Conservation (phyloP, 2,888 invertebrate species). For the Tinea semifulvella region DNA sequence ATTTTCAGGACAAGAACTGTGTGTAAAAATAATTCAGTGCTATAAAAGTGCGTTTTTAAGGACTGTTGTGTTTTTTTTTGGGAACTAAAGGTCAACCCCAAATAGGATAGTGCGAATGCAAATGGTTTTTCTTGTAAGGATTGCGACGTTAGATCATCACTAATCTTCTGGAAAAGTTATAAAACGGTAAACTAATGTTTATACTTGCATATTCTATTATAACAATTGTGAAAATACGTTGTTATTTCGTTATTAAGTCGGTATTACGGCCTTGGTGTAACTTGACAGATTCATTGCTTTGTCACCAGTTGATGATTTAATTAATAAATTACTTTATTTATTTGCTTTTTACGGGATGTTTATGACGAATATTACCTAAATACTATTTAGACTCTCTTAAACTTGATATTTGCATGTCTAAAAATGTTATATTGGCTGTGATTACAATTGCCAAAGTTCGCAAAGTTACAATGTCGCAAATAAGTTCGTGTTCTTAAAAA, state of each 20-base stretch:
- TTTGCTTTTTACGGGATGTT: neutral
- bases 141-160: conserved; percentile 35
- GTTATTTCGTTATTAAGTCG: conserved; percentile 4
- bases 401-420: too few relatives aligned
- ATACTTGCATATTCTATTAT: neutral
- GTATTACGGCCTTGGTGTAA: conserved; percentile 12
- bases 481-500: neutral
- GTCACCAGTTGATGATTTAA: conserved; percentile 8
- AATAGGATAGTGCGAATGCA: conserved; percentile 30
- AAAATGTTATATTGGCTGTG: too few relatives aligned
- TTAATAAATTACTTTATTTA: conserved; percentile 7
- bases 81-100: conserved; percentile 44
- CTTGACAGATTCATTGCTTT: conserved; percentile 11
- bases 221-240: neutral
- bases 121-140: conserved; percentile 42
- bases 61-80: conserved; percentile 21
- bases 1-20: neutral
- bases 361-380: neutral
- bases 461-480: too few relatives aligned
- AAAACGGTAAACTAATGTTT: conserved; percentile 9
- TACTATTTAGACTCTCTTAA: too few relatives aligned
- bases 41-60: conserved; percentile 3
- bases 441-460: too few relatives aligned
- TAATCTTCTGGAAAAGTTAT: conserved; percentile 18
- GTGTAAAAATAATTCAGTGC: neutral